Conservation (phyloP, 2,888 invertebrate species). For the Cephus pulcher region DNA sequence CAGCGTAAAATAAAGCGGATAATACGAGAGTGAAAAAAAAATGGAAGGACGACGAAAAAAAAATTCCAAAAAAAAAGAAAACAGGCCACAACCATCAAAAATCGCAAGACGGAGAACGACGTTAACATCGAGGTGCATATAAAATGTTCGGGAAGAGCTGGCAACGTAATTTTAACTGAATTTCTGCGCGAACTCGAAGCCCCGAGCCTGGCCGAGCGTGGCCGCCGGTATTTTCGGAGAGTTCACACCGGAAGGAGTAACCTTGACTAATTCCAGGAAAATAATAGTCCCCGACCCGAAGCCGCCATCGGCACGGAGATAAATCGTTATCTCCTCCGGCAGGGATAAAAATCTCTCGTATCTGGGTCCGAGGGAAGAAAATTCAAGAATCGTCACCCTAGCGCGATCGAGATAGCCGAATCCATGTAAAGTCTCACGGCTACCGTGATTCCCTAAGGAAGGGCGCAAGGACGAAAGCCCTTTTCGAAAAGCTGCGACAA, state of each 20-base stretch:
- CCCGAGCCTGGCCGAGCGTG: background rate
- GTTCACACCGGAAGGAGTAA: conserved; percentile 23
- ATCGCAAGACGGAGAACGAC: background rate
- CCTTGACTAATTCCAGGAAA: conserved; percentile 16
- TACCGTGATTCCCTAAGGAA: background rate
- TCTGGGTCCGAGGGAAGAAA: background rate
- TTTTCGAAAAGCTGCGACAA: background rate
- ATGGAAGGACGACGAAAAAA: background rate
- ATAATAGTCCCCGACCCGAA: background rate
- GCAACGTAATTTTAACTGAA: conserved; percentile 19
- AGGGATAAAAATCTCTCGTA: background rate
- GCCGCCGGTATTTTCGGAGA: conserved; percentile 19
- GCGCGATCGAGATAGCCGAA: background rate
- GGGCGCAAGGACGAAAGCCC: background rate
- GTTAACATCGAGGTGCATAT: background rate
- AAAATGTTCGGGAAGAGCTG: background rate
- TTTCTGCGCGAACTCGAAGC: conserved; percentile 1
- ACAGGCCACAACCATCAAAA: background rate
- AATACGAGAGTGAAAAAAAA: background rate
- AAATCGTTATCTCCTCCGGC: background rate
- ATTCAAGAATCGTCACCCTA: background rate
- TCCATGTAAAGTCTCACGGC: background rate
- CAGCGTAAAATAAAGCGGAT: background rate
- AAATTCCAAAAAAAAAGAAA: background rate
- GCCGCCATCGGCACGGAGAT: background rate